Percentiles rank a stretch among this genome's conserved stretches.
These are phyloP conservation scores for Procambarus clarkii DNA, from an alignment of 1,140 invertebrate species.

Conservation along the genomic window DNA sequence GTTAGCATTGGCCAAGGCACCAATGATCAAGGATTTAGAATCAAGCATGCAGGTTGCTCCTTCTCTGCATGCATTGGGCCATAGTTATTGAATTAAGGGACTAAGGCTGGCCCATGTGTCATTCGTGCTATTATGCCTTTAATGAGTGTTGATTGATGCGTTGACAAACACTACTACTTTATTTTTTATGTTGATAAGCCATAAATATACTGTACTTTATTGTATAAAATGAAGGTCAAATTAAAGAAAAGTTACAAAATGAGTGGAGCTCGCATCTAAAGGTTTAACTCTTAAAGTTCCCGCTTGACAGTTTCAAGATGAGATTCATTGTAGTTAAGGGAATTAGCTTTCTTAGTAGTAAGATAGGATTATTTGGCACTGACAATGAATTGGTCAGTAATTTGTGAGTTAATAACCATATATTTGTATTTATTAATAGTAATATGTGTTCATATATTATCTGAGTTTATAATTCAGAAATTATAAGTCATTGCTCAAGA, in stretches of 20 bases:
- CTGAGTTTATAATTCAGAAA: background rate
- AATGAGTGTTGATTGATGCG: no score
- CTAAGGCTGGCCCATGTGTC: no score
- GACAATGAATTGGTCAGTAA: background rate
- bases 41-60: constrained; percentile 1
- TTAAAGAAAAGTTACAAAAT: background rate
- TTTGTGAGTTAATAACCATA: background rate
- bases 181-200: no score
- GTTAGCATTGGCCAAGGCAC: background rate
- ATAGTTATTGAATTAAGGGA: background rate
- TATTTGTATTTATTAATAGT: background rate
- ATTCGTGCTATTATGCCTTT: no score
- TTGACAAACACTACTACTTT: no score
- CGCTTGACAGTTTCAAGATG: no score
- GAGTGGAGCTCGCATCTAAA: no score
- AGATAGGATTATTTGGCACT: background rate
- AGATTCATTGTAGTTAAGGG: background rate
- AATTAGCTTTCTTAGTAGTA: no score
- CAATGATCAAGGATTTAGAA: background rate
- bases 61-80: background rate
- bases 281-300: no score
- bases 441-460: background rate
- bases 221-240: background rate
- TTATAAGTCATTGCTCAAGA: background rate
- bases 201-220: no score